Percentiles rank a stretch among this genome's conserved stretches.
phyloP scores from a whole-genome alignment of 2,888 invertebrate genomes.

The Alentia gelatinosa region DNA sequence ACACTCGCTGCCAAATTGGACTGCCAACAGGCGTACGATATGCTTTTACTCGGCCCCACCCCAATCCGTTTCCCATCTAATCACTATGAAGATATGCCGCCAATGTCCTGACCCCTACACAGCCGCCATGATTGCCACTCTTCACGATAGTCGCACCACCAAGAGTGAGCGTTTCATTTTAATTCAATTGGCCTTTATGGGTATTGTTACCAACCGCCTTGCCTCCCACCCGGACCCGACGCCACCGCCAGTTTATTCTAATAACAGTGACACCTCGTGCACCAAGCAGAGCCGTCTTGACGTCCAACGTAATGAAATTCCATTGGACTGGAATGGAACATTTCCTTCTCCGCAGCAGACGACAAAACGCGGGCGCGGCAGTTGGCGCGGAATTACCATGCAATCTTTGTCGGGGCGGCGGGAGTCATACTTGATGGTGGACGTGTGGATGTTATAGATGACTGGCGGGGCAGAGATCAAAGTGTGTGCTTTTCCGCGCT shows the following conservation, averaged over 20 bases:
- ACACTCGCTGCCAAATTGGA: background rate
- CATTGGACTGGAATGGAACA: constrained; percentile 30
- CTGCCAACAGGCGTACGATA: background rate
- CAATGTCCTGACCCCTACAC: background rate
- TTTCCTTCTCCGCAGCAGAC: background rate
- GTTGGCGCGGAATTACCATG: constrained; percentile 18
- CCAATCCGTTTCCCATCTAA: constrained; percentile 42
- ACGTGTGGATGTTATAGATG: constrained; percentile 30
- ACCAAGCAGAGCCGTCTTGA: background rate
- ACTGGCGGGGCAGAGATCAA: background rate
- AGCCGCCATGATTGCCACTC: background rate
- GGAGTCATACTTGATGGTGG: background rate
- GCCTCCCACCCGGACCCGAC: background rate
- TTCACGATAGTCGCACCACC: background rate
- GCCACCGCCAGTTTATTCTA: constrained; percentile 11
- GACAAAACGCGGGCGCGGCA: background rate
- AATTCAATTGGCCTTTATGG: constrained; percentile 37
- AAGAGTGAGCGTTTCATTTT: constrained; percentile 43
- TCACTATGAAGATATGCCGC: constrained; percentile 42
- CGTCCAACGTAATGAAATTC: constrained; percentile 45
- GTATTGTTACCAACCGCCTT: background rate
- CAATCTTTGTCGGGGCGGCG: constrained; percentile 13
- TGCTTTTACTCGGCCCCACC: background rate
- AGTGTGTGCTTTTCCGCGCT: constrained; percentile 19
- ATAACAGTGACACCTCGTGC: constrained; percentile 13